These are phyloP conservation scores for Camponotus fellah DNA, from an alignment of 2,888 invertebrate genomes.

Conservation along the genomic window DNA sequence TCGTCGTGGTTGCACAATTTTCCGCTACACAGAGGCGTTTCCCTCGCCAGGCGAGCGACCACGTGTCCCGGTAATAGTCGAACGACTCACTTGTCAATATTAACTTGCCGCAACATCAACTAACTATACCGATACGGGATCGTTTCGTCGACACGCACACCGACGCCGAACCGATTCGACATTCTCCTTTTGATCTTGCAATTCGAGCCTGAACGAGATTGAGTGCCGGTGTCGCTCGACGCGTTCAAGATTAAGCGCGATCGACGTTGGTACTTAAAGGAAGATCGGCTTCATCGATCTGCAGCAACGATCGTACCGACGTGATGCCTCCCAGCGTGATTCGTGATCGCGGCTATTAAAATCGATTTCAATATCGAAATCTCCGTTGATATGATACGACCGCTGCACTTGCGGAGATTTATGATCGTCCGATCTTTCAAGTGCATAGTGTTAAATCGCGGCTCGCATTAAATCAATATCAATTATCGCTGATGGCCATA, in stretches of 20 bases:
- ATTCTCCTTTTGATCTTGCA: slow-evolving; percentile 49
- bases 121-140: slow-evolving; percentile 59
- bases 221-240: slow-evolving; percentile 70
- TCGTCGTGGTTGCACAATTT: slow-evolving; percentile 47
- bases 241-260: slow-evolving; percentile 71
- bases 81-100: slow-evolving; percentile 68
- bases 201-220: slow-evolving; percentile 67
- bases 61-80: slow-evolving; percentile 59
- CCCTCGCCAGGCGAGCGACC: slow-evolving; percentile 42
- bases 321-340: slow-evolving; percentile 52
- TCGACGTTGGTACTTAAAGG: slow-evolving; percentile 72
- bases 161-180: slow-evolving; percentile 52
- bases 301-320: slow-evolving; percentile 67
- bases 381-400: slow-evolving; percentile 53
- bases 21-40: slow-evolving; percentile 30
- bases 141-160: slow-evolving; percentile 62
- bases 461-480: slow-evolving; percentile 54
- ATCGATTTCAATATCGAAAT: slow-evolving; percentile 55
- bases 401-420: slow-evolving; percentile 51
- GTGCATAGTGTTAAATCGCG: slow-evolving; percentile 28
- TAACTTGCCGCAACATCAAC: slow-evolving; percentile 65
- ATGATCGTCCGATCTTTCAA: slow-evolving; percentile 44
- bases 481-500: slow-evolving; percentile 48
- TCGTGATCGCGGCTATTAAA: slow-evolving; percentile 69
- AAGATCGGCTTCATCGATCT: slow-evolving; percentile 69